Base-by-base conservation (phyloP, 2,797 vertebrate species). In the Arrhamphus sclerolepis region DNA sequence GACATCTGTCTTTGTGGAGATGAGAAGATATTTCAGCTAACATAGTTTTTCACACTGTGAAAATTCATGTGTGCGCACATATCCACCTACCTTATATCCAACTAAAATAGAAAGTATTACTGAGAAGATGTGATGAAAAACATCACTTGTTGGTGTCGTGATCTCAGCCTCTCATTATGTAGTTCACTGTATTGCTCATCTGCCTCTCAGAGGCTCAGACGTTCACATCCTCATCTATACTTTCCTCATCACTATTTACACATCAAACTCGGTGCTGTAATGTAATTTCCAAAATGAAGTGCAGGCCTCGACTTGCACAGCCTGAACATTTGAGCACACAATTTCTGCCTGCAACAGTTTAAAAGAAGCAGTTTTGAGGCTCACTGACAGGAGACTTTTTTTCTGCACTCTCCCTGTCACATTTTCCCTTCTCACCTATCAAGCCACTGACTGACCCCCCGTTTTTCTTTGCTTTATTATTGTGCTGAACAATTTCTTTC, bases 321-420 rank as follows among this genome's bases (percentile, higher is more conserved):
- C 59, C 19, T 38, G 47, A 22, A 73, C 46, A 39, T 57, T 57
- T 72, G 61, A 74, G 54, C 56, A 59, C 48, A 59, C 52, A 54
- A 56, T 81, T 77, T 79, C 66, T 56, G 29, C 21, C 46, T 49
- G 52, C 28, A 8, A 7, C 46, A 46, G 64, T 77, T 70, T 68
- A 66, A 75, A 55, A 63, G 56, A 75, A 46, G 68, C 72, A 62
- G 55, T 52, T 78, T 63, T 66, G 71, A 68, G 66, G 50, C 80
- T 58, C 71, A 67, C 74, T 56, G 20, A 21, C 24, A 31, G n/a
- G n/a, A n/a, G 2, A 26, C 6, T 57, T 67, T 65, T 51, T 28
- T 51, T 54, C 50, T 51, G 54, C 54, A 4, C 70, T 61, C 57
- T 58, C 50, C 16, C 42, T 53, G 52, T 66, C 29, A 21, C 46